Conservation (phyloP, 2,113 vertebrate genomes). For the Spea bombifrons region DNA sequence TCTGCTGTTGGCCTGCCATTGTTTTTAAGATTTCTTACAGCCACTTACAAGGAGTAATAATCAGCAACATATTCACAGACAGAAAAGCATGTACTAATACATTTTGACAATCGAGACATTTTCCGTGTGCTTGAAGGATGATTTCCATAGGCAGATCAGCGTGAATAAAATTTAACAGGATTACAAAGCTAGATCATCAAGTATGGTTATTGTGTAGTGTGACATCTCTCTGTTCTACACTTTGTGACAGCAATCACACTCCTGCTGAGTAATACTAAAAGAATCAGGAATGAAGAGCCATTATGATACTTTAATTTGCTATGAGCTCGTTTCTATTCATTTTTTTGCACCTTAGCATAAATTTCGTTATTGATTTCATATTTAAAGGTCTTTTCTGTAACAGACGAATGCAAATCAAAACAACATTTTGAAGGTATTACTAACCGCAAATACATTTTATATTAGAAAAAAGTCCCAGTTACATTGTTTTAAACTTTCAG, state of each 20-base stretch:
- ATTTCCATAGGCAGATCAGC: conserved; percentile 47
- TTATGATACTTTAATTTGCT: conserved; percentile 31
- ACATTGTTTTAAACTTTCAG: too few species aligned
- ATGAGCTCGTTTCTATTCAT: conserved; percentile 2
- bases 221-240: conserved; percentile 37
- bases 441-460: background rate
- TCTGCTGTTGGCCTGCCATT: background rate
- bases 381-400: conserved; percentile 8
- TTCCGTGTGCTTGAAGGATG: conserved; percentile 43
- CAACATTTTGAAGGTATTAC: background rate
- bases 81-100: conserved; percentile 20
- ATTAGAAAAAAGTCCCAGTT: background rate
- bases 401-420: background rate
- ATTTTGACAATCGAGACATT: conserved; percentile 34
- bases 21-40: conserved; percentile 4
- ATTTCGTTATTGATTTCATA: conserved; percentile 27
- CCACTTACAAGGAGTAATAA: conserved; percentile 29
- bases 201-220: conserved; percentile 40
- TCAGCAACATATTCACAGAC: conserved; percentile 30
- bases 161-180: conserved; percentile 44
- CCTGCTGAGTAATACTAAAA: conserved; percentile 36
- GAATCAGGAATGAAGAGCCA: conserved; percentile 35
- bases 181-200: conserved; percentile 44
- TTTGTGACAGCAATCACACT: conserved; percentile 47
- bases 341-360: background rate